Evolutionary conservation across 1,140 invertebrate genomes (phyloP), one percentile per base, ranked within the genome.

Genomic region (Anthonomus grandis): DNA sequence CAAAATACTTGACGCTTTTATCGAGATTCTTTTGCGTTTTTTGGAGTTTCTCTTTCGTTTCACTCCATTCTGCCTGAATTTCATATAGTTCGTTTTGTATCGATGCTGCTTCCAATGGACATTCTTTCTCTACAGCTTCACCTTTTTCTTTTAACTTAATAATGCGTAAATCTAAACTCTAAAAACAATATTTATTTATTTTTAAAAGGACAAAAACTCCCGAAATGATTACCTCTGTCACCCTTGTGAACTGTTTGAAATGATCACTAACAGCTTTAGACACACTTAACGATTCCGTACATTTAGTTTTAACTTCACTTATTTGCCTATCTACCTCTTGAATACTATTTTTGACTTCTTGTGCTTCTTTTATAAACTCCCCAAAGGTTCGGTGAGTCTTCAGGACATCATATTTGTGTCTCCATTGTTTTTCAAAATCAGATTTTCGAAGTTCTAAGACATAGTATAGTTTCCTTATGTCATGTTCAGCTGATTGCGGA

Each of bases 181-280:
- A 24, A 23, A 22, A 23, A 45, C 9, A 41, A 41, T 12, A 5
- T 8, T 3, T 45, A 24, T 12, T 45, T 45, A 4, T 8, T 23
- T 45, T 45, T 4, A 23, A 2, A 12, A 45, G 31, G 15, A 12
- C 13, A 34, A 34, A 13, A 12, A 34, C 13, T 34, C 10, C 13
- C 13, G 10, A 31, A 39, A 6, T 39, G 18, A 12, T 1, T 76
- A 90, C 88, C 76, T 84, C 77, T 62, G 91, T 83, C 41, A 87
- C 91, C 74, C 84, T 84, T 74, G 91, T 86, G 71, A 92, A 91
- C 60, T 89, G 83, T 41, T 78, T 77, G 70, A 90, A 92, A 36
- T 86, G 83, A 47, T 82, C 75, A 8, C 86, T 85, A 47, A 84
- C 85, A 38, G 83, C 80, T 70, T 81, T 83, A 1, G 86, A 86